Evolutionary conservation across 2,888 invertebrate species (phyloP).

Genomic region (Terebella lapidaria): DNA sequence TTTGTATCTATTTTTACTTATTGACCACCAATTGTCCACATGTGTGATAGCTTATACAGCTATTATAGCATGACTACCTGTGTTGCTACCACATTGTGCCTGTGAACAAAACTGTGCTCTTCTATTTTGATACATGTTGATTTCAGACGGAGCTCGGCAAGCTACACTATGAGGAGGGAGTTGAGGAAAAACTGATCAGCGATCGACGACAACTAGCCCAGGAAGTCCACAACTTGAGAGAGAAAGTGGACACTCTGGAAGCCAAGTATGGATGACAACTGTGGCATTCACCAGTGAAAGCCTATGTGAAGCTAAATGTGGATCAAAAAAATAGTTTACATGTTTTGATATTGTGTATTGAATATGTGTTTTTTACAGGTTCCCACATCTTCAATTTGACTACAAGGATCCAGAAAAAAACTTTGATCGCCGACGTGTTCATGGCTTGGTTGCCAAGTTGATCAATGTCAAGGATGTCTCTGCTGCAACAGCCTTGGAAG

Average conservation of each 20-base stretch:
- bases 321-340: too few relatives aligned
- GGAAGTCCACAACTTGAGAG: conserved; percentile 59
- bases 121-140: too few relatives aligned
- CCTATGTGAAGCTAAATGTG: too few relatives aligned
- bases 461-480: conserved; percentile 68
- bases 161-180: conserved; percentile 61
- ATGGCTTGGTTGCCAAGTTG: conserved; percentile 74
- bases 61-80: too few relatives aligned
- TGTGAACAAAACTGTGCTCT: too few relatives aligned
- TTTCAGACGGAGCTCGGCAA: conserved; percentile 57
- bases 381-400: conserved; percentile 60
- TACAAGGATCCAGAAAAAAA: conserved; percentile 70
- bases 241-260: conserved; percentile 61
- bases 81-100: too few relatives aligned
- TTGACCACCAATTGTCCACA: too few relatives aligned
- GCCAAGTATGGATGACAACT: conserved; percentile 42
- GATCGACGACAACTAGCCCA: conserved; percentile 57
- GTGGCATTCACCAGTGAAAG: too few relatives aligned
- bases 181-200: conserved; percentile 58
- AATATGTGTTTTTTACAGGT: conserved; percentile 33
- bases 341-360: too few relatives aligned
- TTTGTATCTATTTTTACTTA: too few relatives aligned
- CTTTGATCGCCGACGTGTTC: conserved; percentile 58
- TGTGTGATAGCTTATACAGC: too few relatives aligned
- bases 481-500: conserved; percentile 75